Evolutionary conservation across 1,140 invertebrate species (phyloP), one percentile per base, ranked within the genome.

Genomic region (Cydia fagiglandana): DNA sequence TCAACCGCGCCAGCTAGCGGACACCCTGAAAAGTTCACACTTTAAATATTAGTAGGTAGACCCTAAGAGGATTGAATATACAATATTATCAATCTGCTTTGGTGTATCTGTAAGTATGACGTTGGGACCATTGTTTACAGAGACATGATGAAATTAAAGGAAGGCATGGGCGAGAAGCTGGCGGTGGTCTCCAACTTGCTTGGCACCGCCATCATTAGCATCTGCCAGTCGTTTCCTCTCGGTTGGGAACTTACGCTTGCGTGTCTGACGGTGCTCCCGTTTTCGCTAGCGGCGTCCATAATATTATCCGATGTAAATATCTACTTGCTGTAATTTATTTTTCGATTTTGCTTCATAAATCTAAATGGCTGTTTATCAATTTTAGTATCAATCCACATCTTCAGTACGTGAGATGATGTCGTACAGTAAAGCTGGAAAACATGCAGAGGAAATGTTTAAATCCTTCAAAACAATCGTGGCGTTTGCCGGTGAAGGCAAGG

Each of bases 91-190:
- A 34, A 34, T 34, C 30, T 1, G 30, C 30, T 34, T 34, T 34
- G 7, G 34, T 38, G 34, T n/a, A 6, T n/a, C 13, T 5, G 47
- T 50, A n/a, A n/a, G n/a, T n/a, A 15, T 53, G 50, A 53, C 15
- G 13, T 53, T 53, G 50, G 13, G 13, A 53, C 15, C 5, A 45
- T 0, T 61, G 56, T 81, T 80, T 77, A 15, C 75, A 98, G 98
- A 85, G 97, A 99, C 86, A 94, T 99, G 87, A 95, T 97, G 83
- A 97, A 97, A 88, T 94, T 98, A 64, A 96, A 98, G 80, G 97
- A 98, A 84, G 98, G 97, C 6, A 96, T 98, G 66, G 97, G 97
- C 0, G 97, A 98, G 83, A 99, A 98, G 93, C 91, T 98, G 13
- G 95, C 95, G 0, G 95, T 97, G 76, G 96, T 98, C 76, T 82